Evolutionary conservation across 30 jellyfish, hydroid and myxozoan genomes (phyloP), one percentile per base, ranked within the genome.

Genomic region (Hydra vulgaris): DNA sequence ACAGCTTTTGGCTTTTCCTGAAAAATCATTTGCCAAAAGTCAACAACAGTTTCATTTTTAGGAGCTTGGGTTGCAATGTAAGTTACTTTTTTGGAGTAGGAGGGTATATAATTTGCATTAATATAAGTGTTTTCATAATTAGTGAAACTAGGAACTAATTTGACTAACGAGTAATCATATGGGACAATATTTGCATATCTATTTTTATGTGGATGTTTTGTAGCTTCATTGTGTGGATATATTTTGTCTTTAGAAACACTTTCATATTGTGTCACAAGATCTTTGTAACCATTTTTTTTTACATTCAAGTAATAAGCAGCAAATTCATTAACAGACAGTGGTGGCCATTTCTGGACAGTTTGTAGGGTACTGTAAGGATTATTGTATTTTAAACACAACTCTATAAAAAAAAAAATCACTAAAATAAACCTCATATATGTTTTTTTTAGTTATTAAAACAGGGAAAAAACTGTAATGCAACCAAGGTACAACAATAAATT

Each of bases 61-160:
- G 85, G 85, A 7, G 77, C 85, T n/a, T 78, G 85, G 1, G 85
- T 26, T 27, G 85, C 85, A 61, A 78, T 78, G 25, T 78, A 78
- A 17, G 27, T n/a, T 17, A 15, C 0, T 66, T 23, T 27, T 19
- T 40, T 74, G 67, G 21, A 53, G 74, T 78, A 78, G 54, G 61
- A 24, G 25, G 19, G 76, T 16, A 78, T 78, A 25, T 78, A 78
- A 52, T 78, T 78, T 55, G 85, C 85, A 66, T 78, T 78, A 54
- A 78, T 18, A 23, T 78, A 78, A 53, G 61, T 69, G 26, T 74
- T 61, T 53, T 54, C 67, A 53, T 78, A 81, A 17, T 27, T 24
- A 3, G 78, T 54, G 54, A 69, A 24, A 25, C 17, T 17, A 17
- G 76, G 53, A 74, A 52, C 53, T 74, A 78, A 54, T 20, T 53